Base-by-base conservation (phyloP, 2,113 vertebrate genomes). In the Rhinoderma darwinii region DNA sequence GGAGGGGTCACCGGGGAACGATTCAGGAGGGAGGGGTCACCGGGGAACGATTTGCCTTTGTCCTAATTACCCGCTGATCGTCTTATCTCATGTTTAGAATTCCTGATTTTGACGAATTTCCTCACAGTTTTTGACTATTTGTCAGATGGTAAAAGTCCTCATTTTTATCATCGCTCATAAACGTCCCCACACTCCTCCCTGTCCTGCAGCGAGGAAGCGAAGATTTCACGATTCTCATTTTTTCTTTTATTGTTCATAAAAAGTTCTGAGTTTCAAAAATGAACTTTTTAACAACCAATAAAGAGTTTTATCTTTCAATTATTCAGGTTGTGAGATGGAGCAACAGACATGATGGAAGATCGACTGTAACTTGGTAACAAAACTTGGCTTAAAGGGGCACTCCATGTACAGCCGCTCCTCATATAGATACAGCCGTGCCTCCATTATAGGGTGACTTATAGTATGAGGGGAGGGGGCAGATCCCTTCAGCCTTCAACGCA, bases 231-330 rank as follows among this genome's bases (percentile, higher is more conserved):
- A 70, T 27, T 27, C 27, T 32, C 30, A 2, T 4, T 30, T 9
- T 30, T 66, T 30, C 30, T n/a, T 66, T 25, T n/a, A 75, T 75
- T 41, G 17, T 7, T 43, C 72, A 75, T 75, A 75, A 75, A 76
- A 77, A 77, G 27, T 44, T 77, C 14, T 27, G 43, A 47, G 44
- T 27, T n/a, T 47, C 4, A 77, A 44, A 47, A 77, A 50, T 77
- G 43, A 47, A 77, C 39, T 77, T 77, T n/a, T 77, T 77, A 77
- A 50, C 74, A 43, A 43, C 43, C 74, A 32, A 44, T 47, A 77
- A 30, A 30, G 43, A 77, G 47, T 77, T 77, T 77, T 50, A 43
- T 50, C 4, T 77, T 47, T 77, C n/a, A 12, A 27, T 20, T 25
- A 27, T 66, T 27, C n/a, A 32, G 61, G 27, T 14, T 27, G 61